A percentile compares a stretch with the other conserved stretches of the same genome.
These are phyloP conservation scores for Hybognathus amarus DNA, from an alignment of 2,797 vertebrate species.

Conservation along the genomic window DNA sequence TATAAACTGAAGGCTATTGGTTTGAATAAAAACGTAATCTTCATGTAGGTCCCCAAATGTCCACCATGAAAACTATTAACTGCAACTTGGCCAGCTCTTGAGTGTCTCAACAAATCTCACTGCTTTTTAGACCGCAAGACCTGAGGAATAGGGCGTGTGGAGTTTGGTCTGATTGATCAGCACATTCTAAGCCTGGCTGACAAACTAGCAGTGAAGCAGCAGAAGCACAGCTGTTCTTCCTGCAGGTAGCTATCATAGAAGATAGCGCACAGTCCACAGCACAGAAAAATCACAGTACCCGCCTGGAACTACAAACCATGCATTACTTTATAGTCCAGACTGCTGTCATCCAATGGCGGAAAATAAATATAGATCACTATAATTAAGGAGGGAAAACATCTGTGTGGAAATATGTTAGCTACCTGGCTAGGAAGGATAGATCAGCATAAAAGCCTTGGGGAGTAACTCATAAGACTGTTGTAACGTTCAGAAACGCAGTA, in stretches of 20 bases:
- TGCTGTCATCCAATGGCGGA: conserved; percentile 28
- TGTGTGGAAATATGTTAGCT: conserved; percentile 38
- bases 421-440: conserved; percentile 9
- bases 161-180: conserved; percentile 57
- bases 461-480: conserved; percentile 7
- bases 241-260: conserved; percentile 60
- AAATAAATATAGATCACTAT: conserved; percentile 48
- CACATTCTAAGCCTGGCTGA: conserved; percentile 32
- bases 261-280: conserved; percentile 44
- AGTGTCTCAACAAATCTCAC: not conserved
- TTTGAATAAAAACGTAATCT: not conserved
- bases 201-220: conserved; percentile 50
- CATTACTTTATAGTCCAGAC: conserved; percentile 40
- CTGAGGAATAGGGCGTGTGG: not conserved
- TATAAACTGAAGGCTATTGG: not conserved
- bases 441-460: not conserved
- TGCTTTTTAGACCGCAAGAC: not conserved
- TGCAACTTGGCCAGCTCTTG: not conserved
- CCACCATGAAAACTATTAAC: not conserved
- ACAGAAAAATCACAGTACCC: conserved; percentile 37
- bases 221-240: conserved; percentile 57
- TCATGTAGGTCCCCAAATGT: not conserved
- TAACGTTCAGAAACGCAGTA: not conserved
- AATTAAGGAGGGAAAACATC: conserved; percentile 43
- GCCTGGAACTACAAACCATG: conserved; percentile 35